phyloP scores from a whole-genome alignment of 2,888 invertebrate genomes.

The Exephanes ischioxanthus region DNA sequence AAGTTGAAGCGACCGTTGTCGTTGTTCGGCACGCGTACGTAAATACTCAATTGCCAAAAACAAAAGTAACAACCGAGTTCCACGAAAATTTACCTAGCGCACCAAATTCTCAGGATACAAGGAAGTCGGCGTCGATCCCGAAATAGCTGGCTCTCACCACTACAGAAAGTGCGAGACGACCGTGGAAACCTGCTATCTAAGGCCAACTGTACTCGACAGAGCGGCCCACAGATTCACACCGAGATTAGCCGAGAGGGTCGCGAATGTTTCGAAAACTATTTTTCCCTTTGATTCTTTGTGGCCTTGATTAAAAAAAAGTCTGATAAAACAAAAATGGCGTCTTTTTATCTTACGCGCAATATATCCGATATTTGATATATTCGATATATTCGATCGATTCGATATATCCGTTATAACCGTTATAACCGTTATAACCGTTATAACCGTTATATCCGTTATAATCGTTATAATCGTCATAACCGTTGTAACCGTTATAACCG shows the following conservation, averaged over 20 bases:
- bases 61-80: neutral
- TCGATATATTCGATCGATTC: neutral
- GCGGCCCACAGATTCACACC: conserved; percentile 70
- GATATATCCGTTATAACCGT: neutral
- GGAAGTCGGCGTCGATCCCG: conserved; percentile 69
- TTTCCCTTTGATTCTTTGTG: conserved; percentile 3
- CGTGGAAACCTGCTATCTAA: conserved; percentile 70
- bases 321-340: neutral
- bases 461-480: neutral
- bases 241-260: conserved; percentile 61
- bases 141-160: conserved; percentile 71
- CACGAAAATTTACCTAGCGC: neutral
- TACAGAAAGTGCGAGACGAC: conserved; percentile 73
- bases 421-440: too few species aligned
- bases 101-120: conserved; percentile 39
- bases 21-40: conserved; percentile 63
- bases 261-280: conserved; percentile 21
- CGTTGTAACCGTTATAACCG: neutral
- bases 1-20: conserved; percentile 62
- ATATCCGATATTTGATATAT: neutral
- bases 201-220: conserved; percentile 65
- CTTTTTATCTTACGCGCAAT: too few species aligned
- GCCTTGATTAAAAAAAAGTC: neutral
- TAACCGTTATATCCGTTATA: neutral
- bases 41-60: neutral